Evolutionary conservation across 2,888 invertebrate genomes (phyloP), one percentile per base, ranked within the genome.

Genomic region (Buathra laborator): DNA sequence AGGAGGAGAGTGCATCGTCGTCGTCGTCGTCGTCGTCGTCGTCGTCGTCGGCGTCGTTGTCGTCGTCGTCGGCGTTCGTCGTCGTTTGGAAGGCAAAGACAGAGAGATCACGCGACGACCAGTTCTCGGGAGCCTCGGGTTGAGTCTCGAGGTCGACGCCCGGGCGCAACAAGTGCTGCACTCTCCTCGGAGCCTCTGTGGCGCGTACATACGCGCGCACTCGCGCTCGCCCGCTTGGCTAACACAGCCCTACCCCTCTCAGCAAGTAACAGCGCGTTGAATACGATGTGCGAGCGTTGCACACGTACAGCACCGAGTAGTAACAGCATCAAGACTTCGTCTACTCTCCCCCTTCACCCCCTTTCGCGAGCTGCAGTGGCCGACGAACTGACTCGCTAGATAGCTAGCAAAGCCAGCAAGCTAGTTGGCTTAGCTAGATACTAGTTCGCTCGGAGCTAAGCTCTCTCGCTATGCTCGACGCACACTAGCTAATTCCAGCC

Each of bases 131-230:
- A 91, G 90, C 89, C 90, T 88, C 90, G 89, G 87, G 90, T 91
- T 89, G 90, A 90, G 90, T 87, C 87, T 86, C 90, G 93, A 93
- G 93, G 93, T 93, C 93, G 93, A 93, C 93, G 93, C 90, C 93
- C 93, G 93, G 92, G 90, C 92, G 93, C 93, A 93, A 93, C 93
- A 93, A 93, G 93, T 93, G 93, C 93, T 92, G 92, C 92, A 91
- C 90, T 92, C 90, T 85, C 82, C 64, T 72, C 77, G 85, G 89
- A 62, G 62, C 14, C 62, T 62, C 62, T 14, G 62, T 14, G 59
- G 64, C 76, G 70, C 88, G 89, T 89, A 89, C 91, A 90, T 88
- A 91, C 89, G 89, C 89, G 81, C 37, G 37, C 37, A 9, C 37
- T 37, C 37, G 9, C 37, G 37, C 37, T 37, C 37, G 37, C 72